Evolutionary conservation across 2,113 vertebrate genomes (phyloP), one percentile per base, ranked within the genome.

Genomic region (Sinocyclocheilus anophthalmus): DNA sequence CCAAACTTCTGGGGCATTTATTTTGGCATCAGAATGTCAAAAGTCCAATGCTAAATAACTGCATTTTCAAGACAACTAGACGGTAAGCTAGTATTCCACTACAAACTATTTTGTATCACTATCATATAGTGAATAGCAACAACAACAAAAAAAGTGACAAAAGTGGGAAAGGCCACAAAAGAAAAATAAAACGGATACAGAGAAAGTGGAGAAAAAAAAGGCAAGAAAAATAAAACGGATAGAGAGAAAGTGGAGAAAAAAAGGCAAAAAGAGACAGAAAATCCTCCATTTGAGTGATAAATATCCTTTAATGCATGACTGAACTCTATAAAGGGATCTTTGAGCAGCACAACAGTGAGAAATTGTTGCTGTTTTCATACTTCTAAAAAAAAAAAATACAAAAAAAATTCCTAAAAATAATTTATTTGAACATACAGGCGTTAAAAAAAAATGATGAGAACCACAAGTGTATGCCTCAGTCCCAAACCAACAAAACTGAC

Each of bases 281-380:
- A 59, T 80, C 33, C 12, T 79, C 8, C 5, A 22, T 30, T 48
- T 45, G 7, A 45, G 22, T 63, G 37, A 63, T 61, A 80, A 80
- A 81, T 24, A n/a, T 81, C 5, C 7, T 65, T 81, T 81, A 81
- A 65, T 65, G 59, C 22, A 81, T 26, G 45, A 53, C 45, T 53
- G n/a, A 75, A 45, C 22, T 55, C 16, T 75, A 75, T 24, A 55
- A 81, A 81, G 57, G 39, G 57, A 22, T 18, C 37, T 42, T 80
- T 81, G 33, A 42, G 78, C 57, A 81, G 57, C 78, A 77, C 20
- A 81, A 81, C 33, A 63, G 37, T 65, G 33, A 65, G 26, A 18
- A 55, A 30, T 26, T 11, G 8, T 26, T 1, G 7, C 24, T 22
- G 57, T 57, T n/a, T 55, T 65, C 12, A 45, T n/a, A 20, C 22